Evolutionary conservation across 2,113 vertebrate species (phyloP).

Genomic region (Barnardius zonarius): DNA sequence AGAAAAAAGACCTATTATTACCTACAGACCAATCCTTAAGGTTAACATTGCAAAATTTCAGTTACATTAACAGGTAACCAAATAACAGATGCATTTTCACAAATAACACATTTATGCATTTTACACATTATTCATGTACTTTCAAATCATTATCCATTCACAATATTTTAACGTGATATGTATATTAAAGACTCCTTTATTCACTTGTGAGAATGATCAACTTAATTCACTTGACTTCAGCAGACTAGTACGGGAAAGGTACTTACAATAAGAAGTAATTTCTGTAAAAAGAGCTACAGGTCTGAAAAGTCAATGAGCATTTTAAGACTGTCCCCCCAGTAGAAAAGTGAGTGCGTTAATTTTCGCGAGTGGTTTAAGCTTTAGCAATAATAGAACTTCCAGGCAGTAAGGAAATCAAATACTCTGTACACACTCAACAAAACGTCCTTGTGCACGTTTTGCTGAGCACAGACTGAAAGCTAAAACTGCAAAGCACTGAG

Average conservation of each 20-base stretch:
- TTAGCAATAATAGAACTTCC: slow-evolving; percentile 52
- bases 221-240: neutral
- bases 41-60: slow-evolving; percentile 47
- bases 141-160: slow-evolving; percentile 20
- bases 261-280: neutral
- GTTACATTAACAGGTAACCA: slow-evolving; percentile 29
- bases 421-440: slow-evolving; percentile 31
- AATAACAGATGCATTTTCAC: slow-evolving; percentile 45
- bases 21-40: slow-evolving; percentile 43
- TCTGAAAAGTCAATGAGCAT: slow-evolving; percentile 1
- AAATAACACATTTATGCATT: slow-evolving; percentile 39
- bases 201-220: slow-evolving; percentile 25
- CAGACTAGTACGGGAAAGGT: neutral
- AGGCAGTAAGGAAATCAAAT: slow-evolving; percentile 25
- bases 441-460: slow-evolving; percentile 45
- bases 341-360: neutral
- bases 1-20: slow-evolving; percentile 27
- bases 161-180: neutral
- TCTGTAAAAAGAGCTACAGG: neutral
- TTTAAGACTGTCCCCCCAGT: neutral
- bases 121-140: slow-evolving; percentile 1
- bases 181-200: slow-evolving; percentile 6
- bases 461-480: slow-evolving; percentile 37
- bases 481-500: slow-evolving; percentile 26
- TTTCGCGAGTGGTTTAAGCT: slow-evolving; percentile 39